Evolutionary conservation across 2,113 vertebrate species (phyloP).

Genomic region (Mobula hypostoma): DNA sequence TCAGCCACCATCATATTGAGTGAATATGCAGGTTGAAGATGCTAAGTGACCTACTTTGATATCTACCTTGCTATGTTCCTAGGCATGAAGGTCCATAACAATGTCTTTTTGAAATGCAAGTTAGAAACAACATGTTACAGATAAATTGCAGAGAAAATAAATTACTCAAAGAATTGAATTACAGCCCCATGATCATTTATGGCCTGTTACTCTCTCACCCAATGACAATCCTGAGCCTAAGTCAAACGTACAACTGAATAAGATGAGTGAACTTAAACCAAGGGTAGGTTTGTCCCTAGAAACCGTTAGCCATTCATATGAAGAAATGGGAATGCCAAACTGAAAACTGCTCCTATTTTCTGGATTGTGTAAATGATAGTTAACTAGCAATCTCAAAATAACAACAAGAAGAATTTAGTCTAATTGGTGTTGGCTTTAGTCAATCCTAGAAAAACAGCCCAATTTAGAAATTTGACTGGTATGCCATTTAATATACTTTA

Average conservation of each 20-base stretch:
- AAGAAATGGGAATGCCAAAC: neutral
- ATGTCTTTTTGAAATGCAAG: too few relatives aligned
- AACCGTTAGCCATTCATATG: neutral
- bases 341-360: neutral
- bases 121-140: too few relatives aligned
- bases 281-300: neutral
- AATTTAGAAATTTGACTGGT: neutral
- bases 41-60: too few relatives aligned
- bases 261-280: neutral
- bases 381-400: neutral
- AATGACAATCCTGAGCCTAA: too few relatives aligned
- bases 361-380: neutral
- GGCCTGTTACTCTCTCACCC: too few relatives aligned
- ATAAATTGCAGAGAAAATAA: too few relatives aligned
- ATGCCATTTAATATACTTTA: neutral
- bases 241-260: neutral
- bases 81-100: too few relatives aligned
- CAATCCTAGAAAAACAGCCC: neutral
- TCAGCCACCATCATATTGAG: too few relatives aligned
- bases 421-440: neutral
- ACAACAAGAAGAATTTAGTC: neutral
- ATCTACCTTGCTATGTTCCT: too few relatives aligned
- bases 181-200: too few relatives aligned
- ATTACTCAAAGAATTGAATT: too few relatives aligned
- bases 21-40: too few relatives aligned